Evolutionary conservation across 2,888 invertebrate genomes (phyloP), one percentile per base, ranked within the genome.

Genomic region (Caprella mutica): DNA sequence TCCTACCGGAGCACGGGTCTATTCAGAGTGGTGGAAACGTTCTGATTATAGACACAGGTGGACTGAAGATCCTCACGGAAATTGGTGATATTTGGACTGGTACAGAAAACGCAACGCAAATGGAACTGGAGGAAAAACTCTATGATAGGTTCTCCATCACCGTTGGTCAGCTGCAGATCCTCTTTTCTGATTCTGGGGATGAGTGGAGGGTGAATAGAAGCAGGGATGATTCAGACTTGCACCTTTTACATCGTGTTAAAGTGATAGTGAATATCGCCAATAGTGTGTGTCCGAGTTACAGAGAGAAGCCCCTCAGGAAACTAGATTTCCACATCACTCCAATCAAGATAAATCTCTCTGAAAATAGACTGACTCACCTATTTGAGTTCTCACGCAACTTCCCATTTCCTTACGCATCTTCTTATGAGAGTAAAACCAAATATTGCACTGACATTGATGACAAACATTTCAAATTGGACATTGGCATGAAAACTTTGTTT

Each of bases 51-150:
- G 87, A 88, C 72, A 75, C 84, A 38, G 86, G 85, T 26, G 79
- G 82, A 48, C 74, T 85, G 60, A 75, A 77, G 33, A 73, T 86
- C 6, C 80, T 78, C 67, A 85, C 84, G 14, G 86, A 88, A 69
- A 72, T 86, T 52, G 86, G 86, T 69, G 81, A 83, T 0, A 73
- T 77, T 0, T 80, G 81, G 63, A 68, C 69, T 64, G 78, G 80
- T 9, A 72, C 84, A 1, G 86, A 86, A 70, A 83, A 85, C 68
- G 82, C 83, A 0, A 86, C 86, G 0, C 82, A 84, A 68, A 86
- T 86, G 80, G 87, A 88, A 73, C 71, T 87, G 55, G 86, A 88
- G 68, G 85, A 86, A 69, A 77, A 83, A 48, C 74, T 87, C 8
- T 89, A 87, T 68, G 86, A 87, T 65, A 77, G 86, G 66, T 76